Base-by-base conservation (phyloP, 2,888 invertebrate genomes). In the Drosophila paucipuncta region DNA sequence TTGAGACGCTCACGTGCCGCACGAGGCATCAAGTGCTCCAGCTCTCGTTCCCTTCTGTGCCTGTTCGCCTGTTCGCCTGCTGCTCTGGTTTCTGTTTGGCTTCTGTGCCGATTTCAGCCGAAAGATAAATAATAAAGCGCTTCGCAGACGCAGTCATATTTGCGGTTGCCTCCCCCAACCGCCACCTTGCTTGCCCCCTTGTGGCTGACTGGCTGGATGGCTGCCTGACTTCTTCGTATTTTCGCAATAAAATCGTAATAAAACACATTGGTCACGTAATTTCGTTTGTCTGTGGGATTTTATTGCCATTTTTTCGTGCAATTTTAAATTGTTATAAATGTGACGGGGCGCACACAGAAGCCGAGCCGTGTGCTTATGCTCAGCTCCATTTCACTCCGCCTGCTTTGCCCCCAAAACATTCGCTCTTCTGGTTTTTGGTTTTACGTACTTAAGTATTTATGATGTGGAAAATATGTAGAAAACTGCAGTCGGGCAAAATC, bases 231-330 rank as follows among this genome's bases (percentile, higher is more conserved):
- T 89, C 83, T 91, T 81, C 86, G 80, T 80, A 83, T 82, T 85
- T 81, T 83, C 84, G 91, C 90, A 91, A 92, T 92, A 92, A 92
- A 93, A 92, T 92, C 91, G 92, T 91, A 92, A 93, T 93, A 93
- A 92, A 92, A 92, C 91, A 92, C 92, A 92, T 93, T 92, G 92
- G 93, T 93, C 93, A 93, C 93, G 93, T 93, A 92, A 92, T 92
- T 92, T 90, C 91, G 90, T 92, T 92, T 92, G 92, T 92, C 92
- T 92, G 92, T 91, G 92, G 92, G 92, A 92, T 92, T 93, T 93
- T 93, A 93, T 93, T 92, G 92, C 91, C 91, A 87, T 83, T 83
- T 87, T 88, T 87, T 83, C 80, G 78, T 76, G 80, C 87, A 85
- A 87, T 91, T 91, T 91, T 88, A 91, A 92, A 92, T 92, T 92